Conservation (phyloP, 2,888 invertebrate genomes). For the Orthosia incerta region DNA sequence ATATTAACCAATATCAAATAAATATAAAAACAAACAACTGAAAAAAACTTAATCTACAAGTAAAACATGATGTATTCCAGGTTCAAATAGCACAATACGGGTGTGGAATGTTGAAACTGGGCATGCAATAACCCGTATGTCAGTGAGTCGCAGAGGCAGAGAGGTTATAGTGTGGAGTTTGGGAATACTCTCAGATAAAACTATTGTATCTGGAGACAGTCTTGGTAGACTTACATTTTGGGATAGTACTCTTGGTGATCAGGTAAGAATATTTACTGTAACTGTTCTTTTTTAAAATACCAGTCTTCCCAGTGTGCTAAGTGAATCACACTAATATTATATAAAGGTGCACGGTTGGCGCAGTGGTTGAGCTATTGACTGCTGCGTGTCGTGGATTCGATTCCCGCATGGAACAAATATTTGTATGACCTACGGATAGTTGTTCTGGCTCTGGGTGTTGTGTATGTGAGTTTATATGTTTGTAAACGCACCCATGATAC, state of each 20-base stretch:
- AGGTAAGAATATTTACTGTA: conserved; percentile 78
- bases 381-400: too few species aligned
- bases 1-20: too few species aligned
- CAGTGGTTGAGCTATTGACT: too few species aligned
- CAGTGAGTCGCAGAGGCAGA: conserved; percentile 92
- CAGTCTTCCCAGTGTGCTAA: background rate
- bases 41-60: background rate
- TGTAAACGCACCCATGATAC: too few species aligned
- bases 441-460: too few species aligned
- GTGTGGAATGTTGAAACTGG: conserved; percentile 97
- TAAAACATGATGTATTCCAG: conserved; percentile 73
- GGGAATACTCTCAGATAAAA: conserved; percentile 95
- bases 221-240: conserved; percentile 96
- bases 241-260: conserved; percentile 95
- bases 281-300: background rate
- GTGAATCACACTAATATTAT: background rate
- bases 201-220: conserved; percentile 96
- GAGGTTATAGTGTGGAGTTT: conserved; percentile 97
- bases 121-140: conserved; percentile 96
- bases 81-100: conserved; percentile 95
- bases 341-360: too few species aligned
- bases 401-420: too few species aligned
- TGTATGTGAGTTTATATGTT: too few species aligned
- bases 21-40: background rate
- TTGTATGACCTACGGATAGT: too few species aligned